Conservation (phyloP, 1,140 invertebrate species). For the Panagrolaimus sp. region DNA sequence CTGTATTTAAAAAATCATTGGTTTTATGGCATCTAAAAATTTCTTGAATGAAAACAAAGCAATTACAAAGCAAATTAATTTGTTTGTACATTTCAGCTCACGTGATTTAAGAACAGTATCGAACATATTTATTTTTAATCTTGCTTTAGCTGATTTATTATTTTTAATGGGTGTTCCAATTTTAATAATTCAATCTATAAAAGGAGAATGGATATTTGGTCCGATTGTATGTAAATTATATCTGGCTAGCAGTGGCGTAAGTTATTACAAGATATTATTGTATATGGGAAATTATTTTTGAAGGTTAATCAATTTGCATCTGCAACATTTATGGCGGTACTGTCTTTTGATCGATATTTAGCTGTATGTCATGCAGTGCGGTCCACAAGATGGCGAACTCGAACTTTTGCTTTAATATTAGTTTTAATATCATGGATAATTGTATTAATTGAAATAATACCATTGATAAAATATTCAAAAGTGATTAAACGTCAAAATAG, state of each 20-base stretch:
- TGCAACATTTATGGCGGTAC: slow-evolving; percentile 31
- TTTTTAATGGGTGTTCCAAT: slow-evolving; percentile 32
- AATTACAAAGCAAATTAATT: too few relatives aligned
- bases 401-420: slow-evolving; percentile 21
- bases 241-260: slow-evolving; percentile 30
- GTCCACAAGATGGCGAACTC: slow-evolving; percentile 23
- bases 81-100: not conserved
- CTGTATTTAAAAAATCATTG: too few relatives aligned
- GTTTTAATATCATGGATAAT: slow-evolving; percentile 29
- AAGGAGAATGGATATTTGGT: slow-evolving; percentile 32
- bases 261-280: not conserved
- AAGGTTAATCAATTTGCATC: slow-evolving; percentile 39
- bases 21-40: too few relatives aligned
- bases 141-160: slow-evolving; percentile 37
- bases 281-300: not conserved
- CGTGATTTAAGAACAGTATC: slow-evolving; percentile 35
- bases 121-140: slow-evolving; percentile 41
- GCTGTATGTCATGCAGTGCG: slow-evolving; percentile 33
- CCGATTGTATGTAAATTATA: slow-evolving; percentile 28
- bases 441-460: slow-evolving; percentile 32
- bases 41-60: too few relatives aligned
- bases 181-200: slow-evolving; percentile 23
- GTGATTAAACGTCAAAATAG: slow-evolving; percentile 14
- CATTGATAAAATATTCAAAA: slow-evolving; percentile 25
- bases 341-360: slow-evolving; percentile 37